Percentiles rank a stretch among this genome's conserved stretches.
Conservation (phyloP, 2,797 vertebrate species). For the Diglossa cyanea region DNA sequence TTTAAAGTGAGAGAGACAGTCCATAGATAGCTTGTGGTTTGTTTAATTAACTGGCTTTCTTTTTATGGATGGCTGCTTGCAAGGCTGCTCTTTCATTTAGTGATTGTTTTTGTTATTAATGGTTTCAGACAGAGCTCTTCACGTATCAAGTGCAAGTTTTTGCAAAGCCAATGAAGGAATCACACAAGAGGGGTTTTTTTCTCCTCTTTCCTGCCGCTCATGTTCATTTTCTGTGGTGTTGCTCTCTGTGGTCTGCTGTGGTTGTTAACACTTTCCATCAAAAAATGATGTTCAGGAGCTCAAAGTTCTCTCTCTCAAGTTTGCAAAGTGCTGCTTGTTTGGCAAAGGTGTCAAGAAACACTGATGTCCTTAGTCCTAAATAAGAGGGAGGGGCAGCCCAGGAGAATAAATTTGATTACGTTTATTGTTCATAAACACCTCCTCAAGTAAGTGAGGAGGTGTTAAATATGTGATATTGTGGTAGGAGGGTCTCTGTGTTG, state of each 20-base stretch:
- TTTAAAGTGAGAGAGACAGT: slow-evolving; percentile 57
- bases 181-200: neutral
- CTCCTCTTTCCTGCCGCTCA: neutral
- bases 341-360: neutral
- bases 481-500: neutral
- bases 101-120: slow-evolving; percentile 67
- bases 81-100: slow-evolving; percentile 58
- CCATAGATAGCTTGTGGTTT: slow-evolving; percentile 61
- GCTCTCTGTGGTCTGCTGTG: slow-evolving; percentile 11
- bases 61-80: slow-evolving; percentile 66
- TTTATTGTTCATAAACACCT: neutral
- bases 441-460: neutral
- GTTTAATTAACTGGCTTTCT: slow-evolving; percentile 63
- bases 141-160: slow-evolving; percentile 32
- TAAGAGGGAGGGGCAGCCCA: neutral
- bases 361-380: neutral
- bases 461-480: neutral
- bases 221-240: slow-evolving; percentile 49
- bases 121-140: slow-evolving; percentile 59
- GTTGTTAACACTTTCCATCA: slow-evolving; percentile 39
- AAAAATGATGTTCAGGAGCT: slow-evolving; percentile 20
- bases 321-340: slow-evolving; percentile 43
- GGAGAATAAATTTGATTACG: neutral
- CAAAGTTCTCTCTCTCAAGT: slow-evolving; percentile 48
- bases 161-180: slow-evolving; percentile 34